Conservation (phyloP, 2,797 vertebrate genomes). For the Capromys pilorides region DNA sequence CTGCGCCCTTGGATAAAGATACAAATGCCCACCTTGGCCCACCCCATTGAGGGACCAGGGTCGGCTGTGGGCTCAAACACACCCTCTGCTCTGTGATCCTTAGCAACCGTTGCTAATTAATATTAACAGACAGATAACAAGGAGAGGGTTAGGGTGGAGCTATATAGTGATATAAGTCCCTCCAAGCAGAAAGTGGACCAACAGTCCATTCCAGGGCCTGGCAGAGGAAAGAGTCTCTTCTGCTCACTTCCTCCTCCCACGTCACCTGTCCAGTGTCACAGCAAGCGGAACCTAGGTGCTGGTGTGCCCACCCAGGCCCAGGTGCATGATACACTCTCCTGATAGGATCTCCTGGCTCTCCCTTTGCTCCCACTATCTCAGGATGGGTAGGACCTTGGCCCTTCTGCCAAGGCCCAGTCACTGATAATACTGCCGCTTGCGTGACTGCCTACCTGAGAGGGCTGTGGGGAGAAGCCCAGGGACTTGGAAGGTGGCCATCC, state of each 20-base stretch:
- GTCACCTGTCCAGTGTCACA: background rate
- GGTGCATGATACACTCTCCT: background rate
- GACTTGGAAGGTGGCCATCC: background rate
- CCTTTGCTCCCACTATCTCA: background rate
- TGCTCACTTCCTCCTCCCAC: no score
- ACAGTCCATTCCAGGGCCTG: background rate
- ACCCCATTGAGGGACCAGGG: background rate
- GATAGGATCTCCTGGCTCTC: background rate
- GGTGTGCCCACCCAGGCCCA: background rate
- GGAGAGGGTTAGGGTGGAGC: background rate
- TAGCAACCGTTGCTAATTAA: constrained; percentile 69
- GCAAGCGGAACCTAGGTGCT: background rate
- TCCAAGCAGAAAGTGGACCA: background rate
- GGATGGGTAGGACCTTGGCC: constrained; percentile 60
- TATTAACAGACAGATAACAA: constrained; percentile 64
- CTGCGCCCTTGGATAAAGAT: background rate
- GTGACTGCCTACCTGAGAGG: background rate
- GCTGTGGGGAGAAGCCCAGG: background rate
- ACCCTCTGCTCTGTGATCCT: constrained; percentile 36
- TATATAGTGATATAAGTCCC: background rate
- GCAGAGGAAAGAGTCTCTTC: background rate
- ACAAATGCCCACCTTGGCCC: background rate
- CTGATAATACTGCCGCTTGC: background rate
- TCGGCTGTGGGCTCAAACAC: background rate
- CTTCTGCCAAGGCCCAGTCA: background rate